phyloP scores from a whole-genome alignment of 1,140 invertebrate species.

The Aphis craccivora region DNA sequence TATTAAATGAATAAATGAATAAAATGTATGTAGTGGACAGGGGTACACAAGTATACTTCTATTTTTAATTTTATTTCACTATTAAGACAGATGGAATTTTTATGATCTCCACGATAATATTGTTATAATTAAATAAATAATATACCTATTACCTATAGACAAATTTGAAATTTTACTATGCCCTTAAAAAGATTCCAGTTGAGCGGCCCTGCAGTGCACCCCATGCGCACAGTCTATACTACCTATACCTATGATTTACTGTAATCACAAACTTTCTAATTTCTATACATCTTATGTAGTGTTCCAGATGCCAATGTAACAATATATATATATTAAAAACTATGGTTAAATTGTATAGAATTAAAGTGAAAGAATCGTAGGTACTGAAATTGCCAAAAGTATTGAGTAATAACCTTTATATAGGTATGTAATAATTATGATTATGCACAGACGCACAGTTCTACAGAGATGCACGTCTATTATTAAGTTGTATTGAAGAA shows the following conservation, averaged over 20 bases:
- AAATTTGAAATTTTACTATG: too few relatives aligned
- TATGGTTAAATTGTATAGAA: not conserved
- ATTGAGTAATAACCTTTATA: not conserved
- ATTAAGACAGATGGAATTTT: too few relatives aligned
- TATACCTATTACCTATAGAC: too few relatives aligned
- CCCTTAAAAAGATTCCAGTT: too few relatives aligned
- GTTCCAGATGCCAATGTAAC: not conserved
- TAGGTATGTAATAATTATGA: not conserved
- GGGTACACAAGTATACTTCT: too few relatives aligned
- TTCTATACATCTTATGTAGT: not conserved
- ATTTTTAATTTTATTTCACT: too few relatives aligned
- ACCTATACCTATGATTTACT: not conserved
- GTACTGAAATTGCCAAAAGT: not conserved
- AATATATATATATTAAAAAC: not conserved
- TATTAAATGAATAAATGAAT: too few relatives aligned
- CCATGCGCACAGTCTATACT: not conserved
- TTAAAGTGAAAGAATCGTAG: not conserved
- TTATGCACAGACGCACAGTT: not conserved
- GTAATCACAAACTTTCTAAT: not conserved
- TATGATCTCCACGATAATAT: too few relatives aligned
- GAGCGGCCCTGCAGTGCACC: too few relatives aligned
- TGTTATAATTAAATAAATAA: too few relatives aligned
- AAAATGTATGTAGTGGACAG: too few relatives aligned
- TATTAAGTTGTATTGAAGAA: not conserved
- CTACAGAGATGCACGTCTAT: not conserved